Evolutionary conservation across 1,140 invertebrate genomes (phyloP).

Genomic region (Drosophila bocqueti): DNA sequence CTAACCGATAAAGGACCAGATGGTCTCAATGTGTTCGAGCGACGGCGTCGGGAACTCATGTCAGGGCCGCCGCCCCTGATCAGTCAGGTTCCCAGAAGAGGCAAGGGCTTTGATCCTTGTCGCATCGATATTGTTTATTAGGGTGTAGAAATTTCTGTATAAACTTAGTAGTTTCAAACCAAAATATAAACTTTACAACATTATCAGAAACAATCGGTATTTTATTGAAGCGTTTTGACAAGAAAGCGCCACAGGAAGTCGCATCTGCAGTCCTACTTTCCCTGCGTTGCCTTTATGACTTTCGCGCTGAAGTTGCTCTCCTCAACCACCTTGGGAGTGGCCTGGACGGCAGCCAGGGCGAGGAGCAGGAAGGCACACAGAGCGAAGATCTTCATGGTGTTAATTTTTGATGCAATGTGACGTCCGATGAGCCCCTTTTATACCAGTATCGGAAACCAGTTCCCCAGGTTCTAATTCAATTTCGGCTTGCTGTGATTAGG

Average conservation of each 20-base stretch:
- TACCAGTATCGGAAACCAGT: not conserved
- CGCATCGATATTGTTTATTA: too few species aligned
- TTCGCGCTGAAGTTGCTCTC: not conserved
- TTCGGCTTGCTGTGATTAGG: not conserved
- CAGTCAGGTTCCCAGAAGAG: too few species aligned
- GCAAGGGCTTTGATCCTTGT: too few species aligned
- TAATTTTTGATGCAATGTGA: not conserved
- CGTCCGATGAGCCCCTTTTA: not conserved
- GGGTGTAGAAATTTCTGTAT: too few species aligned
- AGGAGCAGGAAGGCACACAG: conserved; percentile 14
- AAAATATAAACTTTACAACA: not conserved
- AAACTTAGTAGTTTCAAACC: not conserved
- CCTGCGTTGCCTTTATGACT: not conserved
- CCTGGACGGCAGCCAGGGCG: conserved; percentile 11
- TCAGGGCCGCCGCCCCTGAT: too few species aligned
- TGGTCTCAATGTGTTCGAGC: too few species aligned
- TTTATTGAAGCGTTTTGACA: not conserved
- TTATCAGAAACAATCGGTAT: not conserved
- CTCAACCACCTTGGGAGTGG: conserved; percentile 1
- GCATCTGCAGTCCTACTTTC: not conserved
- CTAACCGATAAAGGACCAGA: too few species aligned
- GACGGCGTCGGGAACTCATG: too few species aligned
- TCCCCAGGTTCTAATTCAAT: not conserved
- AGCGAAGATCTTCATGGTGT: conserved; percentile 21
- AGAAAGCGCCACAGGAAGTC: not conserved